Evolutionary conservation across 2,113 vertebrate species (phyloP).

Genomic region (Leucosticte australis): DNA sequence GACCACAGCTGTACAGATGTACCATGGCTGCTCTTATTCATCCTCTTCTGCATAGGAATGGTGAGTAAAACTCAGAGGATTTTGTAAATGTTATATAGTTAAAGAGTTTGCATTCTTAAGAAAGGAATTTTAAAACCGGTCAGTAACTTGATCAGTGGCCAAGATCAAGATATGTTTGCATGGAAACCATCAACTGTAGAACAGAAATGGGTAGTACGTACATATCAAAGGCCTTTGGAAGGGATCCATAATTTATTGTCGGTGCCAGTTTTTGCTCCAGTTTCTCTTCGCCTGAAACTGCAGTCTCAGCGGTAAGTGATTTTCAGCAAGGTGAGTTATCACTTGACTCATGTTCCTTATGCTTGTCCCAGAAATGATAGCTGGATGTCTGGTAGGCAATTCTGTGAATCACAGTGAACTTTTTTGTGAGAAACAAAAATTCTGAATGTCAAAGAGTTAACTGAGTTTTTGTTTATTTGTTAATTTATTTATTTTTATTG

Average conservation of each 20-base stretch:
- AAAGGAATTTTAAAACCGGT: background rate
- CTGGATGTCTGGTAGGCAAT: background rate
- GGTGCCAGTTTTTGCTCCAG: background rate
- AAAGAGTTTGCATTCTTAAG: background rate
- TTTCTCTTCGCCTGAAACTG: background rate
- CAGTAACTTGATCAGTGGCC: background rate
- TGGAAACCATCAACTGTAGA: background rate
- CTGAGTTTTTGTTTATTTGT: background rate
- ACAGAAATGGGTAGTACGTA: background rate
- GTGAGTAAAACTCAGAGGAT: slow-evolving; percentile 75
- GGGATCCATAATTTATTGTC: background rate
- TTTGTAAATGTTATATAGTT: background rate
- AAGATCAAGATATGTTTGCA: background rate
- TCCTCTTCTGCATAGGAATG: slow-evolving; percentile 95
- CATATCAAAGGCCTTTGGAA: background rate
- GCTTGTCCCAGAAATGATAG: background rate
- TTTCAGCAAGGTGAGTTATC: background rate
- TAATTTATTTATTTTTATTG: background rate
- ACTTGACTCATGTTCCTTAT: background rate
- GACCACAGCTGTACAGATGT: slow-evolving; percentile 97
- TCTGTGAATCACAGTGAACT: background rate
- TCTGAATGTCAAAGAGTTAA: background rate
- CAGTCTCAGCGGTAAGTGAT: background rate
- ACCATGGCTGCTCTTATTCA: slow-evolving; percentile 93
- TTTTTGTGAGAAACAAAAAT: background rate